These are phyloP conservation scores for Coluber constrictor DNA, from an alignment of 2,797 vertebrate genomes.

Conservation along the genomic window DNA sequence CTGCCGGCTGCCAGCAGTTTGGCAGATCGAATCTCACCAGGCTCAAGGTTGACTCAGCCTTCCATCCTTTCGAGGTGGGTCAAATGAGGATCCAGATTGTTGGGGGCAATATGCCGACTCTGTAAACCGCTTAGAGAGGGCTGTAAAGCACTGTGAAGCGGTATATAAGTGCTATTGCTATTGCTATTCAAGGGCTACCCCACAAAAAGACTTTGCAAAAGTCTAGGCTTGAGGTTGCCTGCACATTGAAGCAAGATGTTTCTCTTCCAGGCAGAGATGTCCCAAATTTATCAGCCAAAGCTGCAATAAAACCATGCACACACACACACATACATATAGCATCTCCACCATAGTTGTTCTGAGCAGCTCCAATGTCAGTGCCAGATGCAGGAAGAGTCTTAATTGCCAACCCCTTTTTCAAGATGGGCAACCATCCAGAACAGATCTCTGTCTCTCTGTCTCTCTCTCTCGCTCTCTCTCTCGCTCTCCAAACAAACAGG, in stretches of 20 bases:
- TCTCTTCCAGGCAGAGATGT: neutral
- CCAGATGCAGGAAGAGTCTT: neutral
- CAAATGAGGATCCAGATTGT: too few species aligned
- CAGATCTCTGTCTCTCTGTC: accelerated
- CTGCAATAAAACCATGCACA: neutral
- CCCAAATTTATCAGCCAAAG: neutral
- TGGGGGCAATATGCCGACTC: too few species aligned
- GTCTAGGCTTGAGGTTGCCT: neutral
- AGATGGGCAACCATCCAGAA: neutral
- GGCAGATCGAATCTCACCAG: too few species aligned
- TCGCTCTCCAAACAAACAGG: neutral
- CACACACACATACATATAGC: accelerated
- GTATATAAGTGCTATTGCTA: too few species aligned
- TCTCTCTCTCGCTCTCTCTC: too few species aligned
- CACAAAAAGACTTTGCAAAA: neutral
- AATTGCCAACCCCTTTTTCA: neutral
- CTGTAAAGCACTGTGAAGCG: neutral
- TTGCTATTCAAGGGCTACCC: neutral
- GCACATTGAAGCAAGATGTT: neutral
- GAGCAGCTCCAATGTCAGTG: neutral
- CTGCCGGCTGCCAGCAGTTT: too few species aligned
- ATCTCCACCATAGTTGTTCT: neutral
- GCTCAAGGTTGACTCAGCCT: too few species aligned
- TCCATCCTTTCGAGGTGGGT: too few species aligned
- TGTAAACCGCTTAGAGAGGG: too few species aligned